These are phyloP conservation scores for Norana najaformis DNA, from an alignment of 2,888 invertebrate species.

Conservation along the genomic window DNA sequence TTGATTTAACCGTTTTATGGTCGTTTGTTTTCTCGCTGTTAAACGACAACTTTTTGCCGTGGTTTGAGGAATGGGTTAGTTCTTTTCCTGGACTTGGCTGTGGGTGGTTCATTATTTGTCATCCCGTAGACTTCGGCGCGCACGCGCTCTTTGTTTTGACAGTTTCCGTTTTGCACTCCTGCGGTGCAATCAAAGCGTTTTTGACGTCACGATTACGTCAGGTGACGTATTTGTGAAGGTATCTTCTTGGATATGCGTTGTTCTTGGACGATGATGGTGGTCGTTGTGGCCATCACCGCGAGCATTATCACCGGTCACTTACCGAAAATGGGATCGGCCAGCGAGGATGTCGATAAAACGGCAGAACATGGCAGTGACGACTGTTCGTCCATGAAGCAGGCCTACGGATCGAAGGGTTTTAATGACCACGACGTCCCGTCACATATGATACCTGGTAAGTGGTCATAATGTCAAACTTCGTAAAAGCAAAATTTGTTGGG, in stretches of 20 bases:
- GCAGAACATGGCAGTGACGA: not conserved
- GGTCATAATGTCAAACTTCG: not conserved
- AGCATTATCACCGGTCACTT: not conserved
- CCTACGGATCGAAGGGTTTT: conserved; percentile 13
- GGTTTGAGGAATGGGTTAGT: not conserved
- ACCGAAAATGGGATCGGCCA: not conserved
- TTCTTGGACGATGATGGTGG: not conserved
- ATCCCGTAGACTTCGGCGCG: not conserved
- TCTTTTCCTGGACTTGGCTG: not conserved
- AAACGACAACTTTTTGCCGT: not conserved
- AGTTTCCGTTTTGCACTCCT: not conserved
- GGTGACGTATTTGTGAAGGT: not conserved
- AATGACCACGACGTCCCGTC: not conserved
- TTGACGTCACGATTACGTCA: conserved; percentile 17
- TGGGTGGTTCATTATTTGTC: not conserved
- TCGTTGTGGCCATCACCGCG: not conserved
- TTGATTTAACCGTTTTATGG: not conserved
- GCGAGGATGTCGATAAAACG: not conserved
- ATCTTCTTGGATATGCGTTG: not conserved
- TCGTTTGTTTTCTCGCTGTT: not conserved
- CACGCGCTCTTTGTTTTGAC: not conserved
- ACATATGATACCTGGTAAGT: conserved; percentile 2
- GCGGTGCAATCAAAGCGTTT: not conserved
- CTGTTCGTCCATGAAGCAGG: not conserved
- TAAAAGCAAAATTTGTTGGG: not conserved